Base-by-base conservation (phyloP, 2,888 invertebrate genomes). In the Sarcophaga caerulescens region DNA sequence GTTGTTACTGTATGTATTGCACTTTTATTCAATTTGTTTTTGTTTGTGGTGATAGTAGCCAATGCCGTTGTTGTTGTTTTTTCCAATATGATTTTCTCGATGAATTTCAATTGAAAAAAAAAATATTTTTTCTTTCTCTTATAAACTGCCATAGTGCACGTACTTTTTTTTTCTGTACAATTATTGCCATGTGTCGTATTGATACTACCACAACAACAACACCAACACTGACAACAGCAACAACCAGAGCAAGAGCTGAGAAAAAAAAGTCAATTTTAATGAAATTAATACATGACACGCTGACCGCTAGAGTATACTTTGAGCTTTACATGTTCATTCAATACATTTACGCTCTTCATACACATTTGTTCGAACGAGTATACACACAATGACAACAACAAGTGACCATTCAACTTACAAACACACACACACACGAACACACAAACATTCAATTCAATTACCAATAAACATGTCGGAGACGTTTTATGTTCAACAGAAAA, bases 271-370 rank as follows among this genome's bases (percentile, higher is more conserved):
- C 19, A 82, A 83, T 85, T 83, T 83, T 80, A 80, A 83, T 85
- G 83, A 80, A 83, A 85, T 85, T 85, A 85, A 85, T 80, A 77
- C 85, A 85, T 76, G 83, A 82, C 82, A 85, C 59, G 62, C 75
- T 80, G 79, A 63, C 66, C 65, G 76, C 69, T 77, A 68, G 62
- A 70, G 60, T 74, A 45, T 35, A 79, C 17, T 17, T 68, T 68
- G 21, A 74, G 66, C 44, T 60, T 70, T 68, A 62, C 35, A 66
- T 75, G 47, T 71, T 21, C 57, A 70, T 44, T 10, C 62, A 35
- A 44, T 44, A 65, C 44, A 52, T 44, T 3, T 3, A 14, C 47
- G n/a, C 45, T 68, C 44, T 44, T 2, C 68, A 14, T 23, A 19
- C 2, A 35, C 19, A 63, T 52, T 12, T 4, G 17, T 12, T 52